phyloP scores from a whole-genome alignment of 2,888 invertebrate genomes.

The Melipona beecheii region DNA sequence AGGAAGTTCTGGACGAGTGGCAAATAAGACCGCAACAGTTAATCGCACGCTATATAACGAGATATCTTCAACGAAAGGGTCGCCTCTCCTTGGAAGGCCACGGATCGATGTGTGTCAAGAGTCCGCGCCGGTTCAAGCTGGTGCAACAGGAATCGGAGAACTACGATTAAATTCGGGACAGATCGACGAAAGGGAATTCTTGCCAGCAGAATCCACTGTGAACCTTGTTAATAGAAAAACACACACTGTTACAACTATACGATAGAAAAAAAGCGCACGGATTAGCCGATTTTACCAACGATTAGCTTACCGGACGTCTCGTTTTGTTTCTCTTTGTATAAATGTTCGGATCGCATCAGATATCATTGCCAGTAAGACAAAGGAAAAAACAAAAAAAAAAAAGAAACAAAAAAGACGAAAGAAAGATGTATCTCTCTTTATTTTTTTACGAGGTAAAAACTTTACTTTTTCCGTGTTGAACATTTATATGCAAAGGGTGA shows the following conservation, averaged over 20 bases:
- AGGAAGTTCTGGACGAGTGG: constrained; percentile 95
- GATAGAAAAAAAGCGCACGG: background rate
- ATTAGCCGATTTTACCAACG: constrained; percentile 13
- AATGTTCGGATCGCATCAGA: background rate
- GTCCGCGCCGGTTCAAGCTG: constrained; percentile 93
- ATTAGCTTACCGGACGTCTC: background rate
- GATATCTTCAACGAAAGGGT: constrained; percentile 92
- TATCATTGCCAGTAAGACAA: background rate
- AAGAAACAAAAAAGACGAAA: no score
- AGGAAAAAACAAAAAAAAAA: no score
- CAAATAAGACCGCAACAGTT: constrained; percentile 94
- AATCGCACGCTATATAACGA: constrained; percentile 92
- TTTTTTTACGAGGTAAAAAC: background rate
- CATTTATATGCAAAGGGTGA: background rate
- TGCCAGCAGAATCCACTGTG: background rate
- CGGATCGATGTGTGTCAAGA: constrained; percentile 93
- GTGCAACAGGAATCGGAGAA: constrained; percentile 96
- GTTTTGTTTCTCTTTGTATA: constrained; percentile 24
- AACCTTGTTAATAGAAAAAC: background rate
- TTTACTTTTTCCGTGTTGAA: background rate
- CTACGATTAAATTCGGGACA: constrained; percentile 88
- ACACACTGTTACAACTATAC: background rate
- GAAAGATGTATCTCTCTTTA: background rate
- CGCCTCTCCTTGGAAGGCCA: constrained; percentile 89
- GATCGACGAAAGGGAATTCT: background rate